A percentile compares a stretch with the other conserved stretches of the same genome.
Evolutionary conservation across 2,797 vertebrate genomes (phyloP).

Genomic region (Sciaenops ocellatus): DNA sequence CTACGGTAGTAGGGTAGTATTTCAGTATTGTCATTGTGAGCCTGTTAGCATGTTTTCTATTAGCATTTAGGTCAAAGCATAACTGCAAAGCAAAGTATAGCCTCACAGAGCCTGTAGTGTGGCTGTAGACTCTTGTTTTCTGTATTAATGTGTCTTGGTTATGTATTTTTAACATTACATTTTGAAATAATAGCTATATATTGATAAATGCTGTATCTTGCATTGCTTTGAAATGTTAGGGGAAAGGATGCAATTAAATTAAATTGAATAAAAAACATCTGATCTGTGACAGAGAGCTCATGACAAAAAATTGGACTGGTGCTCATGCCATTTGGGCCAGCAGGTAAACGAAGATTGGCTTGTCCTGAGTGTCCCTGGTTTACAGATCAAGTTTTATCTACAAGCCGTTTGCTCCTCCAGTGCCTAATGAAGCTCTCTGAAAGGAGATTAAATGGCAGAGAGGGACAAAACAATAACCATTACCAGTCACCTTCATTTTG

Average conservation of each 20-base stretch:
- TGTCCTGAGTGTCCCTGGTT: slow-evolving; percentile 76
- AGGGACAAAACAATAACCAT: slow-evolving; percentile 83
- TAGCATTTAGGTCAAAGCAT: not conserved
- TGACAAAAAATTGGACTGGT: slow-evolving; percentile 58
- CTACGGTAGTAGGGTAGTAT: too few species aligned
- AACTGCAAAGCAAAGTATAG: too few species aligned
- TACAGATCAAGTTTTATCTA: slow-evolving; percentile 83
- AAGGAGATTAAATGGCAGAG: slow-evolving; percentile 84
- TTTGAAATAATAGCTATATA: slow-evolving; percentile 3
- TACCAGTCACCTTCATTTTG: slow-evolving; percentile 83
- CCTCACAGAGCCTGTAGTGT: too few species aligned
- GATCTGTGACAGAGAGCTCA: slow-evolving; percentile 48
- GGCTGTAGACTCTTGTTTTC: not conserved
- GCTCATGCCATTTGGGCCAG: slow-evolving; percentile 45
- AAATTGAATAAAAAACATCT: slow-evolving; percentile 21
- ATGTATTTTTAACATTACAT: not conserved
- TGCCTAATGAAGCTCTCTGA: slow-evolving; percentile 83
- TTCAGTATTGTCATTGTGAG: not conserved
- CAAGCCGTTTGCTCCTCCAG: slow-evolving; percentile 76
- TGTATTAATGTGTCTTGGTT: not conserved
- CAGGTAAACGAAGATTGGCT: slow-evolving; percentile 75
- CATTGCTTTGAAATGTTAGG: not conserved
- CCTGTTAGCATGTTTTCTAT: not conserved
- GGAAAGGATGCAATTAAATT: not conserved
- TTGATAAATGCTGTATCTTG: slow-evolving; percentile 11